Evolutionary conservation across 2,113 vertebrate genomes (phyloP).

Genomic region (Boleophthalmus pectinirostris): DNA sequence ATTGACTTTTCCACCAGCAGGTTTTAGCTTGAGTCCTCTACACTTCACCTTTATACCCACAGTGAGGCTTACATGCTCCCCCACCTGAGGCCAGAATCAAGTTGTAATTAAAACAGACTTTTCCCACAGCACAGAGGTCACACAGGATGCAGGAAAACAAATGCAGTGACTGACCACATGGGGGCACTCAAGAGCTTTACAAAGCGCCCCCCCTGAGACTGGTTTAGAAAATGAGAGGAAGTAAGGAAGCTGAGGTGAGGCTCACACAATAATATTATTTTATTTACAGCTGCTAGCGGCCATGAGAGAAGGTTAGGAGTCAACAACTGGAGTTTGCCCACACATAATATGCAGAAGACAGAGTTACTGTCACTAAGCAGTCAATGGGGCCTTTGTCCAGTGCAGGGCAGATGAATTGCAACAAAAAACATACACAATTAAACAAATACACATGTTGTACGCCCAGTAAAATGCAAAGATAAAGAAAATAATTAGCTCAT

Average conservation of each 20-base stretch:
- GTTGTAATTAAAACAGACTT: constrained; percentile 10
- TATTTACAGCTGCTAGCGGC: constrained; percentile 46
- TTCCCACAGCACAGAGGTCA: not conserved
- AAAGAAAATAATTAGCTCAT: too few relatives aligned
- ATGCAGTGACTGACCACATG: constrained; percentile 51
- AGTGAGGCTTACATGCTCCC: not conserved
- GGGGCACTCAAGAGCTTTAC: constrained; percentile 68
- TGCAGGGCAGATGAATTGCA: constrained; percentile 14
- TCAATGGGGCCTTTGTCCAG: constrained; percentile 15
- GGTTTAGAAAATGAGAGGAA: constrained; percentile 12
- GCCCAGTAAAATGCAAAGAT: not conserved
- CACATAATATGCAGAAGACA: constrained; percentile 34
- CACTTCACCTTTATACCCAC: not conserved
- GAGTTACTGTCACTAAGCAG: constrained; percentile 25
- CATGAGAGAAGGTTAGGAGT: constrained; percentile 54
- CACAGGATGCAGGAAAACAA: not conserved
- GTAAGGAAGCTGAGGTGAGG: constrained; percentile 28
- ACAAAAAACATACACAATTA: not conserved
- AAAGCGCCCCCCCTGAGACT: constrained; percentile 41
- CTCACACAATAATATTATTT: constrained; percentile 49
- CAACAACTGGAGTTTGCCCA: constrained; percentile 50
- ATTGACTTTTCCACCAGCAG: not conserved
- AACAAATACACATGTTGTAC: not conserved
- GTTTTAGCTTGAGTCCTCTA: not conserved
- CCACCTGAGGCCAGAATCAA: not conserved